phyloP scores from a whole-genome alignment of 2,888 invertebrate genomes.

The Cephus nigrinus region DNA sequence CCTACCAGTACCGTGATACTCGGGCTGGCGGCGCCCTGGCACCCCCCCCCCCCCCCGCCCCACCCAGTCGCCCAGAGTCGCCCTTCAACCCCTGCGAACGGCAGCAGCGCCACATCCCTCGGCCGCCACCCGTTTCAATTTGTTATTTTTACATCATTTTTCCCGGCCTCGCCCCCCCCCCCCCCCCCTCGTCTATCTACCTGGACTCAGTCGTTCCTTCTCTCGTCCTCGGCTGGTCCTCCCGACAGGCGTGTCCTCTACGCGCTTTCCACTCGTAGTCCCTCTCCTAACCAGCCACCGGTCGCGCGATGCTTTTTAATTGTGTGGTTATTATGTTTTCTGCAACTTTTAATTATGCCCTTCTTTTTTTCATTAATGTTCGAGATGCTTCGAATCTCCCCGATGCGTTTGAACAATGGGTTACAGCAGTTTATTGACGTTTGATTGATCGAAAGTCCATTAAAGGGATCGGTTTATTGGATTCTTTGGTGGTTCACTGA shows the following conservation, averaged over 20 bases:
- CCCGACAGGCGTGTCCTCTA: not conserved
- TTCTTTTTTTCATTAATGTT: not conserved
- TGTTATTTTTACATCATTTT: slow-evolving; percentile 61
- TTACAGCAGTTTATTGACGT: not conserved
- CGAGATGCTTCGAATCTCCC: not conserved
- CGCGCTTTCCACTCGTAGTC: not conserved
- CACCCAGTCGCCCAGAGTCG: slow-evolving; percentile 9
- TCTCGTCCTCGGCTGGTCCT: slow-evolving; percentile 7
- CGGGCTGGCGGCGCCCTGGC: not conserved
- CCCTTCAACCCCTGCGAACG: slow-evolving; percentile 28
- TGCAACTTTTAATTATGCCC: slow-evolving; percentile 40
- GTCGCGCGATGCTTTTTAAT: slow-evolving; percentile 39
- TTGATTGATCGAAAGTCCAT: not conserved
- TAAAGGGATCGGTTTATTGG: not conserved
- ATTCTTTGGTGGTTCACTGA: not conserved
- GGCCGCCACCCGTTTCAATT: slow-evolving; percentile 57
- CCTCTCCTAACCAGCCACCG: not conserved
- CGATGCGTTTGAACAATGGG: not conserved
- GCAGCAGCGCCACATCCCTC: slow-evolving; percentile 23
- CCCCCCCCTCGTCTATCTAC: slow-evolving; percentile 20
- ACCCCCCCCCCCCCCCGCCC: slow-evolving; percentile 7
- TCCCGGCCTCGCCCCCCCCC: slow-evolving; percentile 28
- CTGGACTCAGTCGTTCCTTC: slow-evolving; percentile 22
- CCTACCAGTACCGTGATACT: not conserved
- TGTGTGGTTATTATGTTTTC: slow-evolving; percentile 47